Evolutionary conservation across 2,888 invertebrate genomes (phyloP), one percentile per base, ranked within the genome.

Genomic region (Oegoconia quadripuncta): DNA sequence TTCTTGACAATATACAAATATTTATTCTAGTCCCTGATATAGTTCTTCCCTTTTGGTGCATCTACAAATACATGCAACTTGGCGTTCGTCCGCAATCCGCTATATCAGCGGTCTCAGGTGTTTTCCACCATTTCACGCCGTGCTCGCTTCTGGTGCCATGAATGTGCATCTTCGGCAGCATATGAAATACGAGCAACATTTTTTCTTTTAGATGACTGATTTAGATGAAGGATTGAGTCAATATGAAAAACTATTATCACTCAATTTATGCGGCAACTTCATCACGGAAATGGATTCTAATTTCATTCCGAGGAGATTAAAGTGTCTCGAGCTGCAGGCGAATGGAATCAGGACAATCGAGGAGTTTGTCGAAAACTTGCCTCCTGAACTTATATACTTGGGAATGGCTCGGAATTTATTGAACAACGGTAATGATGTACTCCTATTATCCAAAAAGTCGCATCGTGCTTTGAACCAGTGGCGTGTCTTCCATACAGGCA

Each of bases 361-460:
- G 5, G 44, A 46, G 7, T 72, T 90, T 39, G 62, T 60, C 1
- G 62, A 73, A 34, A 34, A 43, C 43, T 67, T 71, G 44, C 89
- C 90, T 0, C 39, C 46, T 30, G 59, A 67, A 29, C 55, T 90
- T 31, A 42, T 80, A 3, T 88, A 89, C 51, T 61, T 91, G 33
- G 90, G 90, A 25, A 65, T 91, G 14, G 77, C 83, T 1, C 74
- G 81, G 44, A 91, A 91, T 60, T 62, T 80, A 26, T 41, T 86
- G n/a, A 60, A 44, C 22, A 55, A 63, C 27, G 78, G 82, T 81
- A 22, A 28, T 13, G 5, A 5, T 25, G 4, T 25, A n/a, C n/a
- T n/a, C n/a, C n/a, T n/a, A n/a, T n/a, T n/a, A n/a, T n/a, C n/a
- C n/a, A n/a, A n/a, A n/a, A n/a, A n/a, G n/a, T n/a, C n/a, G n/a